These are phyloP conservation scores for Bothrops jararaca DNA, from an alignment of 2,113 vertebrate genomes.

Conservation along the genomic window DNA sequence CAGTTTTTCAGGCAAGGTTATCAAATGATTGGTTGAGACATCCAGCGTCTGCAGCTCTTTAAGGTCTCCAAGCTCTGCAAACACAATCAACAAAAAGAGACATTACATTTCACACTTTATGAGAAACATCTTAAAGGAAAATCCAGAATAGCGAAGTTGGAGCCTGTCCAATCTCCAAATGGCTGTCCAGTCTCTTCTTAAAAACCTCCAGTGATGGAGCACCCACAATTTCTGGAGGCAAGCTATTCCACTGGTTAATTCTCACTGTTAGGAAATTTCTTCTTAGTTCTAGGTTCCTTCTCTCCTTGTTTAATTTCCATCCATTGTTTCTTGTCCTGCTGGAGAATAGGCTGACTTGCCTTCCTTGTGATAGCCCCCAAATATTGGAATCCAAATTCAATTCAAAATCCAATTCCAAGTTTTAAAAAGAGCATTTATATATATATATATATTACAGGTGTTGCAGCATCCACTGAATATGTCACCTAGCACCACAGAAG, in stretches of 20 bases:
- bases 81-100: conserved; percentile 38
- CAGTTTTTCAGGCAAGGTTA: conserved; percentile 83
- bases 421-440: background rate
- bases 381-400: background rate
- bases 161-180: background rate
- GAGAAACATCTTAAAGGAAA: accelerated
- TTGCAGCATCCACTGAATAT: background rate
- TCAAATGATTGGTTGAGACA: conserved; percentile 88
- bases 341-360: background rate
- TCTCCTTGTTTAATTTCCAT: background rate
- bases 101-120: accelerated
- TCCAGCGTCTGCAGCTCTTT: conserved; percentile 91
- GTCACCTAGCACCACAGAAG: background rate
- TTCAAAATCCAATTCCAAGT: background rate
- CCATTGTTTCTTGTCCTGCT: background rate
- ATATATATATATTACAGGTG: background rate
- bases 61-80: conserved; percentile 89
- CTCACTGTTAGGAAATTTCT: background rate
- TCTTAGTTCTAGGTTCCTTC: background rate
- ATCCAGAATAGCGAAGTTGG: background rate
- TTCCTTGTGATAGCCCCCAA: background rate
- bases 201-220: background rate
- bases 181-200: background rate
- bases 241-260: background rate
- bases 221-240: background rate